phyloP scores from a whole-genome alignment of 2,888 invertebrate species.

The Agapetus fuscipes region DNA sequence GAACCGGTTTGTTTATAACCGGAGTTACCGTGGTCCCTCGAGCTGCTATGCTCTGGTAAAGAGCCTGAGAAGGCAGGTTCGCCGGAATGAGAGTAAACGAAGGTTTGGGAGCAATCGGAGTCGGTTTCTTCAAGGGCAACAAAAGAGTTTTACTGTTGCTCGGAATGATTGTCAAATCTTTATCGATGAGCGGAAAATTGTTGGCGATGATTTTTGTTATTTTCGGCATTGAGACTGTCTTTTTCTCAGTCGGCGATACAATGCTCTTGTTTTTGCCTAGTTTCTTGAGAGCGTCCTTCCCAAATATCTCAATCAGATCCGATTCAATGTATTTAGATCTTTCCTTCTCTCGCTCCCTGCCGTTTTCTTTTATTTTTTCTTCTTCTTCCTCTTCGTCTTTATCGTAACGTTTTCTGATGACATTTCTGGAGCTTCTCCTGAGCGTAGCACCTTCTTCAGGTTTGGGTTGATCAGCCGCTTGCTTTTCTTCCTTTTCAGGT shows the following conservation, averaged over 20 bases:
- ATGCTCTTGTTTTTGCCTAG: conserved; percentile 27
- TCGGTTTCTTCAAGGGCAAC: no score
- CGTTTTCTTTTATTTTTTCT: no score
- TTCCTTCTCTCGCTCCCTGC: no score
- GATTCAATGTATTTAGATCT: no score
- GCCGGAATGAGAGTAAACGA: background rate
- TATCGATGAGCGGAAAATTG: conserved; percentile 69
- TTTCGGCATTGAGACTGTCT: no score
- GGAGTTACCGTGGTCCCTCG: conserved; percentile 38
- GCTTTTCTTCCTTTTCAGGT: conserved; percentile 24
- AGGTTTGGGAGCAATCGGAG: no score
- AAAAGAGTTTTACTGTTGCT: no score
- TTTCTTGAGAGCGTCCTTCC: conserved; percentile 45
- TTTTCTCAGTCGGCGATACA: no score
- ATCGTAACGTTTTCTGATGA: conserved; percentile 47
- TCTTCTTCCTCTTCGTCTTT: conserved; percentile 40
- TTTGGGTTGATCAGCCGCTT: conserved; percentile 33
- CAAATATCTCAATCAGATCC: conserved; percentile 54
- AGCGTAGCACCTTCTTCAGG: conserved; percentile 20
- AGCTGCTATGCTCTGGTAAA: conserved; percentile 47
- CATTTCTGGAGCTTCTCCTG: conserved; percentile 46
- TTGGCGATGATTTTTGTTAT: no score
- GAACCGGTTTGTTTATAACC: conserved; percentile 28
- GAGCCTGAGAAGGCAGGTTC: conserved; percentile 40
- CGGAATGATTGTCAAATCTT: no score